Base-by-base conservation (phyloP, 2,797 vertebrate species). In the Sphenodon punctatus region DNA sequence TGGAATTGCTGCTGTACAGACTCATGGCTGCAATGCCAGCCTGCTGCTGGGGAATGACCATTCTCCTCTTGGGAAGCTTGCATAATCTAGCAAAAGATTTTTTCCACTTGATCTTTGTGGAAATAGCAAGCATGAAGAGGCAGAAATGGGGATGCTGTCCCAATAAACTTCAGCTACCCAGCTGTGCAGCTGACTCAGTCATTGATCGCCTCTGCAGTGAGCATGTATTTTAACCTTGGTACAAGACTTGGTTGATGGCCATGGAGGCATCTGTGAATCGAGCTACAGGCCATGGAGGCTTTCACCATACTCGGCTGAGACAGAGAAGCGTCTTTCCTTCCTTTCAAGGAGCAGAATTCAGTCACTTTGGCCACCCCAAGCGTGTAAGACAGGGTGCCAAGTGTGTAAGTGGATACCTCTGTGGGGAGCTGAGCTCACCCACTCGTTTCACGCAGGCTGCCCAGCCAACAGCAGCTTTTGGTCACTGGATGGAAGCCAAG, bases 211-310 rank as follows among this genome's bases (percentile, higher is more conserved):
- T 13, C 32, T 22, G 9, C 49, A 38, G n/a, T 64, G 73, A 42
- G 0, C 1, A 2, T 34, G 0, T 23, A 48, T 30, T 10, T 11
- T 1, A 4, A 19, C n/a, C n/a, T n/a, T n/a, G n/a, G n/a, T n/a
- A n/a, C n/a, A n/a, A n/a, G n/a, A n/a, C n/a, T n/a, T n/a, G n/a
- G n/a, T n/a, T n/a, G n/a, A n/a, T n/a, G n/a, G n/a, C n/a, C n/a
- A n/a, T n/a, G n/a, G n/a, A n/a, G n/a, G n/a, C n/a, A n/a, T n/a
- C n/a, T n/a, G n/a, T n/a, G n/a, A n/a, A n/a, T n/a, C n/a, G n/a
- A n/a, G n/a, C n/a, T n/a, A n/a, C n/a, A n/a, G n/a, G n/a, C n/a
- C n/a, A n/a, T n/a, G n/a, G n/a, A n/a, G n/a, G n/a, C n/a, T n/a
- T n/a, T n/a, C n/a, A n/a, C 27, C 45, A 67, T 16, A 23, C 6